Evolutionary conservation across 2,113 vertebrate genomes (phyloP).

Genomic region (Heterocephalus glaber): DNA sequence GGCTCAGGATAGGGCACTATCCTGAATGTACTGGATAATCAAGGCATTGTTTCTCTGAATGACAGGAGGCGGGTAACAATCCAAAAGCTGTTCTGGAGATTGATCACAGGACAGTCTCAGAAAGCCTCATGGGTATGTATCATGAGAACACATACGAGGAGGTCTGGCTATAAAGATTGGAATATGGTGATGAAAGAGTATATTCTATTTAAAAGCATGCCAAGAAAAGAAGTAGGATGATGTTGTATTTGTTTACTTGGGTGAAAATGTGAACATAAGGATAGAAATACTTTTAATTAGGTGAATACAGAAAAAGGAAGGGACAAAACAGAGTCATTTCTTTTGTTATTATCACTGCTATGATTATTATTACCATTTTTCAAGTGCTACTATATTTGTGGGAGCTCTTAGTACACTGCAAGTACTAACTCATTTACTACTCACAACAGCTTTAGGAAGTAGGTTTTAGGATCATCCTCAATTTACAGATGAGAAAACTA

Average conservation of each 20-base stretch:
- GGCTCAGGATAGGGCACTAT: neutral
- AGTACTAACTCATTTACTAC: slow-evolving; percentile 26
- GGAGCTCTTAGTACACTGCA: slow-evolving; percentile 14
- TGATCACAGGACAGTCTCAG: slow-evolving; percentile 10
- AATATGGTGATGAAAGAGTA: neutral
- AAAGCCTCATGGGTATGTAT: neutral
- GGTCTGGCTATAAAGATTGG: neutral
- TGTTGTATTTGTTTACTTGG: neutral
- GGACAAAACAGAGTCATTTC: neutral
- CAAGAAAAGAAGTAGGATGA: neutral
- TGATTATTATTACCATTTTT: slow-evolving; percentile 29
- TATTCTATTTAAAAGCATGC: slow-evolving; percentile 23
- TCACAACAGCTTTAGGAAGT: neutral
- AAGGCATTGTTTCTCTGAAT: neutral
- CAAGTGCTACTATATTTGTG: neutral
- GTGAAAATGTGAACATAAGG: neutral
- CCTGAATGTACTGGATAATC: neutral
- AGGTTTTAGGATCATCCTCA: neutral
- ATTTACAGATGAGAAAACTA: slow-evolving; percentile 29
- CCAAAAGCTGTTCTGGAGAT: neutral
- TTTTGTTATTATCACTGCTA: neutral
- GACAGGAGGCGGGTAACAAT: neutral
- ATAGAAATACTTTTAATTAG: slow-evolving; percentile 47
- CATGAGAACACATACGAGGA: neutral
- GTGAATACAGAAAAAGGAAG: slow-evolving; percentile 47